Base-by-base conservation (phyloP, 2,113 vertebrate genomes). In the Charadrius vociferus region DNA sequence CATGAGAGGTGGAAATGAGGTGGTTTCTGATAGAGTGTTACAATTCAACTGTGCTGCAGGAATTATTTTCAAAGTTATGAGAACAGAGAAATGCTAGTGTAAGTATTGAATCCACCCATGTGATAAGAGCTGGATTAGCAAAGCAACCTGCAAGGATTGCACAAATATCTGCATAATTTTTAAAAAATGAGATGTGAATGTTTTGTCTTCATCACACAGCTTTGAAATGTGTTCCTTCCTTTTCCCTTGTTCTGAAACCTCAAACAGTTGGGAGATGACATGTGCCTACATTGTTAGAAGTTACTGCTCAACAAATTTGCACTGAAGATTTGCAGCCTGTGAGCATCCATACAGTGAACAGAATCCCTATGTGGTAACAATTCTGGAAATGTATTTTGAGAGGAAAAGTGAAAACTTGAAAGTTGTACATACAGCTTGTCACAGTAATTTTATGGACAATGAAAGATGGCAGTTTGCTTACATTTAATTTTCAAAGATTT, bases 201-300 rank as follows among this genome's bases (percentile, higher is more conserved):
- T 84, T 88, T 92, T 90, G n/a, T 88, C 45, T 82, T 81, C 53
- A 87, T 70, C 78, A 39, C 29, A 73, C 18, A 61, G 30, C 65
- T 96, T 96, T 97, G 88, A 95, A 96, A 91, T 59, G 29, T 67
- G 50, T 65, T 72, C 32, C 20, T 93, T 86, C 49, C 27, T 93
- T 96, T 84, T 91, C 30, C 19, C 39, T 72, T 78, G 21, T 80
- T 88, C 88, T 90, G 65, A 94, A 97, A 71, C 29, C 18, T 77
- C 32, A 73, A 37, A 53, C 37, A 11, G 22, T 53, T 94, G 67
- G 63, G 43, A 92, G 41, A 36, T 36, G 81, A 32, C 29, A 66
- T 14, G 5, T 86, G 34, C 78, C 50, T 78, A n/a, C 21, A 1
- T 3, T 41, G 14, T 53, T 93, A 72, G 29, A 81, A 82, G 22